Conservation (phyloP, 2,797 vertebrate species). For the Benthosema pterotum region DNA sequence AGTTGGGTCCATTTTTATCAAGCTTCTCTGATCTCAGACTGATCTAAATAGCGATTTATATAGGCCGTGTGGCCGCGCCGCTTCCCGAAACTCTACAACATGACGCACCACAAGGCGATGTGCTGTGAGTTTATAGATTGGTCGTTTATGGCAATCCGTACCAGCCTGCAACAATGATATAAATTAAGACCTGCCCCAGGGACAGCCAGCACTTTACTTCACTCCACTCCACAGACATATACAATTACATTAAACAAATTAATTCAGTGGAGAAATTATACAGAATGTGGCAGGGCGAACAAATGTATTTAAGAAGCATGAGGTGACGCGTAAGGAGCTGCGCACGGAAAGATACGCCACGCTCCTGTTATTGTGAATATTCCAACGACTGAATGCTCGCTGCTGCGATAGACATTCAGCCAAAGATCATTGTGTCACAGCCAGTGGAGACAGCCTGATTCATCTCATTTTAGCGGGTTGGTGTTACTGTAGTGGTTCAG, state of each 20-base stretch:
- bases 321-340: not conserved
- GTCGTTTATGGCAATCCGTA: too few species aligned
- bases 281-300: not conserved
- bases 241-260: constrained; percentile 17
- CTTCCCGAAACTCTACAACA: too few species aligned
- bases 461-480: constrained; percentile 49
- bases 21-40: not conserved
- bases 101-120: too few species aligned
- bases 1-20: not conserved
- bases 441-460: constrained; percentile 37
- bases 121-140: too few species aligned
- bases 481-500: constrained; percentile 30
- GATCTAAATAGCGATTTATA: too few species aligned
- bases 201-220: not conserved
- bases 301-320: constrained; percentile 12
- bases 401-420: constrained; percentile 13
- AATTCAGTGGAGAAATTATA: constrained; percentile 19
- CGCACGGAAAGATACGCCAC: too few species aligned
- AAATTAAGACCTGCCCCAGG: not conserved
- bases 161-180: too few species aligned
- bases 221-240: constrained; percentile 1
- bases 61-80: too few species aligned
- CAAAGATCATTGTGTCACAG: constrained; percentile 24
- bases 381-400: not conserved
- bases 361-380: not conserved